Conservation (phyloP, 53 echinoderm and acorn worm genomes). For the Mesocentrotus franciscanus region DNA sequence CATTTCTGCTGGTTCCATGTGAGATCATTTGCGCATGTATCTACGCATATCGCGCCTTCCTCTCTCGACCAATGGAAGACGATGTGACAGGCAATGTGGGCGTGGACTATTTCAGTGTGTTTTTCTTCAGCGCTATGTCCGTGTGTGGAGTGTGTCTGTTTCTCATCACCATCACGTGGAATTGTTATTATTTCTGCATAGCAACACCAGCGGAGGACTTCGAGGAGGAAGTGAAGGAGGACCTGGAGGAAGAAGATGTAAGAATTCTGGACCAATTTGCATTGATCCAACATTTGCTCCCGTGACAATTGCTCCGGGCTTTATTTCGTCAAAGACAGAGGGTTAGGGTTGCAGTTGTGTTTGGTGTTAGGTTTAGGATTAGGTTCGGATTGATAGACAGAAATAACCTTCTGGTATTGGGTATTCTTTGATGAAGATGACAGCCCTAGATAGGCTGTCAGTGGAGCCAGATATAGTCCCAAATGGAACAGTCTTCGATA, state of each 20-base stretch:
- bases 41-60: slow-evolving; percentile 59
- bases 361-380: too few relatives aligned
- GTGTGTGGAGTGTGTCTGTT: slow-evolving; percentile 26
- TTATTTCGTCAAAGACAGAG: too few relatives aligned
- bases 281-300: too few relatives aligned
- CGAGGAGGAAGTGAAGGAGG: slow-evolving; percentile 63
- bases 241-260: slow-evolving; percentile 52
- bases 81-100: neutral
- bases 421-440: too few relatives aligned
- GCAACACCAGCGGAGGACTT: slow-evolving; percentile 61
- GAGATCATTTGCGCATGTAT: slow-evolving; percentile 61
- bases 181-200: slow-evolving; percentile 64
- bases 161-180: slow-evolving; percentile 45
- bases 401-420: too few relatives aligned
- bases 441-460: too few relatives aligned
- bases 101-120: slow-evolving; percentile 54
- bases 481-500: too few relatives aligned
- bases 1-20: slow-evolving; percentile 53
- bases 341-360: too few relatives aligned
- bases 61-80: slow-evolving; percentile 24
- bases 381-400: too few relatives aligned
- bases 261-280: neutral
- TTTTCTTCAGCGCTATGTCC: slow-evolving; percentile 38
- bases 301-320: too few relatives aligned
- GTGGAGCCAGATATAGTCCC: too few relatives aligned